Base-by-base conservation (phyloP, 2,797 vertebrate genomes). In the Acrossocheilus wenchowensis region DNA sequence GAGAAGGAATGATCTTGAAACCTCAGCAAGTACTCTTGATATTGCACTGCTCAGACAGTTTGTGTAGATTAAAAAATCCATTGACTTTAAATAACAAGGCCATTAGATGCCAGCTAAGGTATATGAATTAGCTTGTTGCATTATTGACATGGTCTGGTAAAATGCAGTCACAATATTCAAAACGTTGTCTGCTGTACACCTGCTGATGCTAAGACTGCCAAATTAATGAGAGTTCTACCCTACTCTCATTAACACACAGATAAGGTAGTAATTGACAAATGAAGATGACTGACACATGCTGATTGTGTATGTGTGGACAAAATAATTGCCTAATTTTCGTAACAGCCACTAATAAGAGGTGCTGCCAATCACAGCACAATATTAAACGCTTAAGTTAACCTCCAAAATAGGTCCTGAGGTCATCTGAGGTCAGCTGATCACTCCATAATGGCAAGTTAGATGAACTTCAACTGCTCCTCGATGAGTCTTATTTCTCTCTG, bases 21-120 rank as follows among this genome's bases (percentile, higher is more conserved):
- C 73, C 26, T 57, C 73, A 86, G 64, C 79, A 81, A 84, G 39
- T 45, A 21, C 41, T 43, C 7, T 64, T 82, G 54, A 84, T 71
- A 66, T 85, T 41, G 30, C 36, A 41, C 30, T 45, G 62, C 23
- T 62, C 79, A 87, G 69, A 68, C 62, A 26, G 45, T 52, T 80
- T 81, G 60, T 41, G 81, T 26, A 83, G 85, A 87, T 88, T 83
- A 87, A 80, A 77, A 83, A 80, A 88, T 23, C 41, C 41, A 79
- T n/a, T 82, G 78, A 72, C 43, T 81, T 62, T 34, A 52, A 74
- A 80, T 60, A 87, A 68, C 72, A 85, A 74, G 36, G 17, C 41
- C 26, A 62, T 85, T 77, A 77, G 60, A 43, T 60, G 36, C 66
- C n/a, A 26, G 72, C 48, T 39, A 60, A 57, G 52, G 30, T 43